Base-by-base conservation (phyloP, 2,888 invertebrate species). In the Netelia melanura region DNA sequence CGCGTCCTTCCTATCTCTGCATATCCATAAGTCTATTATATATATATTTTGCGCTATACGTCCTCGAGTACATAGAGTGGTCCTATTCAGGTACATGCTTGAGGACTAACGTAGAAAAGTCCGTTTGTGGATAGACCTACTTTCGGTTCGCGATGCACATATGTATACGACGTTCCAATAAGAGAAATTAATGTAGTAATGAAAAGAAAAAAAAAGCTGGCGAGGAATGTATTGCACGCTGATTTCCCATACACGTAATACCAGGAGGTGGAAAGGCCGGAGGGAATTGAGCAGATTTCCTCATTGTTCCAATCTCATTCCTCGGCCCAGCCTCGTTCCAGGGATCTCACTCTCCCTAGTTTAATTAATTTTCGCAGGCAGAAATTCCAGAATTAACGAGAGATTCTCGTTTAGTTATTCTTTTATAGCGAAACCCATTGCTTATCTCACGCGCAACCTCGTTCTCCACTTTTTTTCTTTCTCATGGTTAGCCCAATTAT, bases 231-330 rank as follows among this genome's bases (percentile, higher is more conserved):
- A 58, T 68, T 77, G 48, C 58, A 58, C 77, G 30, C 48, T 44
- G 30, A 58, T 77, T 68, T 68, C 58, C 8, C 77, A 44, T 48
- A 61, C 58, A 68, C 30, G 21, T 21, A 21, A 38, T 25, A 62
- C 10, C 25, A 38, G 10, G 30, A 58, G 58, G 17, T 21, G 21
- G 21, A 25, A 25, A 80, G 71, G 44, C 71, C 64, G 71, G 54
- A 65, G 74, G 68, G 74, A 81, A 81, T 75, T 54, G 75, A 81
- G 75, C 81, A 68, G 68, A 70, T 81, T 81, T 75, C 44, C 68
- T 68, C 75, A 75, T 81, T 81, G 81, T 81, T 80, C 25, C 52
- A 75, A 81, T 68, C 52, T 68, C 67, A 61, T 61, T 75, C 44
- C 68, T 81, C 68, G 58, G 17, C 25, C 48, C 68, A 6, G 58